These are phyloP conservation scores for Hoplostethus atlanticus DNA, from an alignment of 2,797 vertebrate species.

Conservation along the genomic window DNA sequence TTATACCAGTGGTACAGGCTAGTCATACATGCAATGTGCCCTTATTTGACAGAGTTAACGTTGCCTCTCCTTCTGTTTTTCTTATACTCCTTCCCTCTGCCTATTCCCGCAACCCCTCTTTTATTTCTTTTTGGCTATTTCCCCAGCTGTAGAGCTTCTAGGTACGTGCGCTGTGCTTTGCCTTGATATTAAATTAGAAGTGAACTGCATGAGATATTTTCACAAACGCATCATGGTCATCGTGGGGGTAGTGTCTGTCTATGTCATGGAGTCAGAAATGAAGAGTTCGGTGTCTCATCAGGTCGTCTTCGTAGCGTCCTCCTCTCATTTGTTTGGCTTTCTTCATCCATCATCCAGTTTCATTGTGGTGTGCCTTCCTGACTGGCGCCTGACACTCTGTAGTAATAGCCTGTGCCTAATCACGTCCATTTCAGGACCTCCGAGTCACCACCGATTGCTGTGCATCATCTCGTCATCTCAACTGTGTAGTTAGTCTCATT, in stretches of 20 bases:
- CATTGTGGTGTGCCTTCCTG: constrained; percentile 22
- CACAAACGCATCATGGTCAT: constrained; percentile 30
- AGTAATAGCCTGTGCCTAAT: constrained; percentile 4
- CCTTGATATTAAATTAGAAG: constrained; percentile 4
- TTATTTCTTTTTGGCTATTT: constrained; percentile 56
- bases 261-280: constrained; percentile 10
- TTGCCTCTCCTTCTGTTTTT: constrained; percentile 72
- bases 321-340: background rate
- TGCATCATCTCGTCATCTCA: constrained; percentile 24
- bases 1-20: constrained; percentile 16
- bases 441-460: constrained; percentile 34
- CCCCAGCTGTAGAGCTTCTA: constrained; percentile 79
- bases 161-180: constrained; percentile 74
- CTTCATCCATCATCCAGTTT: constrained; percentile 25
- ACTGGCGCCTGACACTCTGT: constrained; percentile 13
- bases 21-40: constrained; percentile 47
- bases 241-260: background rate
- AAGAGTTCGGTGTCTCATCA: background rate
- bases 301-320: constrained; percentile 33
- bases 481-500: constrained; percentile 32
- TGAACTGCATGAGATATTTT: constrained; percentile 18
- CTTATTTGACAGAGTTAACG: constrained; percentile 68
- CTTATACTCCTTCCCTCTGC: constrained; percentile 22
- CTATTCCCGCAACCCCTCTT: constrained; percentile 39
- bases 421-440: constrained; percentile 42